phyloP scores from a whole-genome alignment of 2,888 invertebrate genomes.

The Scaptomyza cyrtandrae region DNA sequence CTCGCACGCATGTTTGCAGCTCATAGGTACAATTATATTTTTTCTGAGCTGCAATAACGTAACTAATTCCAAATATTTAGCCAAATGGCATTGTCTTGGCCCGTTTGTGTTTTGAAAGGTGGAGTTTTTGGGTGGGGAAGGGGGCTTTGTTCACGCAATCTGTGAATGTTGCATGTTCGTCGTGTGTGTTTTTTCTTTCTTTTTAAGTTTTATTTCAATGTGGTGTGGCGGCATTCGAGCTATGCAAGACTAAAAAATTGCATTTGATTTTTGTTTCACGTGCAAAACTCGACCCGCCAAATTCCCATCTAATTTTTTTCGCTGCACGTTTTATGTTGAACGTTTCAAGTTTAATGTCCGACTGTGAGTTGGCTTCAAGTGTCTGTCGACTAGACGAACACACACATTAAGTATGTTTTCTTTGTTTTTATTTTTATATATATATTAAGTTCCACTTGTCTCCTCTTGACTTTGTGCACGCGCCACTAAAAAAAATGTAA shows the following conservation, averaged over 20 bases:
- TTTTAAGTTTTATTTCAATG: slow-evolving; percentile 69
- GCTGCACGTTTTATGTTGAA: slow-evolving; percentile 54
- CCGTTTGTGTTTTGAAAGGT: not conserved
- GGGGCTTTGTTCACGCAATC: slow-evolving; percentile 65
- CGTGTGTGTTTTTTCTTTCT: slow-evolving; percentile 18
- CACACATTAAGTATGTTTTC: slow-evolving; percentile 4
- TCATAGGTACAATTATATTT: slow-evolving; percentile 38
- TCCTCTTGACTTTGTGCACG: slow-evolving; percentile 42
- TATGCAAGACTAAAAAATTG: slow-evolving; percentile 69
- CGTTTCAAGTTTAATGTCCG: slow-evolving; percentile 71
- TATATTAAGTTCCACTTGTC: slow-evolving; percentile 31
- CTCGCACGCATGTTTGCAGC: slow-evolving; percentile 56
- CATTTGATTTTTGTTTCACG: slow-evolving; percentile 54
- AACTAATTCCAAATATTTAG: slow-evolving; percentile 61
- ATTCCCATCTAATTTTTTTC: slow-evolving; percentile 58
- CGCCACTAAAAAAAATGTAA: slow-evolving; percentile 15
- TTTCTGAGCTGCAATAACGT: slow-evolving; percentile 44
- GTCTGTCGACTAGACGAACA: not conserved
- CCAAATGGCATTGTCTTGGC: slow-evolving; percentile 52
- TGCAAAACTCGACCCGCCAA: slow-evolving; percentile 44
- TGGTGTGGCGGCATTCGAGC: slow-evolving; percentile 64
- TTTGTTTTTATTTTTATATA: slow-evolving; percentile 24
- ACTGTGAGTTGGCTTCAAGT: slow-evolving; percentile 38
- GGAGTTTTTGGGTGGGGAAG: not conserved
- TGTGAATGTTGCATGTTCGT: slow-evolving; percentile 62